Evolutionary conservation across 2,888 invertebrate genomes (phyloP), one percentile per base, ranked within the genome.

Genomic region (Homarus gammarus): DNA sequence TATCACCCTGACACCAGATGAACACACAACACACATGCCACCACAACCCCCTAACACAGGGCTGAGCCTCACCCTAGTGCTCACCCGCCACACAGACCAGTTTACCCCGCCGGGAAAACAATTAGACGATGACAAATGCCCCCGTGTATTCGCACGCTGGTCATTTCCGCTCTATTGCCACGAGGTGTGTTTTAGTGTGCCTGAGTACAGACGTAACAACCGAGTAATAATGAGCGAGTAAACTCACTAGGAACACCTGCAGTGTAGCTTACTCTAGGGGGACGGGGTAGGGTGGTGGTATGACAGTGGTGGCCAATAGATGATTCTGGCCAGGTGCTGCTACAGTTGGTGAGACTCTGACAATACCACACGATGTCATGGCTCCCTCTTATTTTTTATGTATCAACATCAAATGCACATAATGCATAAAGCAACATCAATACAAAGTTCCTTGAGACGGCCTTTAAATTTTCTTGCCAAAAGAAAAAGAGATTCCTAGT

Each of bases 131-230:
- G 64, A 64, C 64, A 64, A 64, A 64, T 27, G n/a, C 64, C 27
- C 56, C 64, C n/a, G 64, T 10, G 27, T 2, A 64, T 64, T 64
- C 64, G 64, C 64, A 64, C 27, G 64, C n/a, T 64, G 64, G 64
- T 27, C 64, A 64, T 64, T 64, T 64, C 64, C 64, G 27, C 64
- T 27, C 10, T 27, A 64, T n/a, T 64, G 64, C 64, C 64, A 27
- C 64, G 3, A 27, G 64, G 64, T 64, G 27, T 64, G 27, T 64
- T 64, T 64, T 27, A 64, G 64, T 64, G 64, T 56, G 27, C 64
- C 64, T 27, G 27, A 64, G 27, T 64, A 5, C 2, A 64, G 27
- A 64, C 27, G 27, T 56, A 56, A 56, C 22, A 22, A 18, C 56
- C 27, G 27, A 0, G 27, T 6, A n/a, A 27, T 64, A 64, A 64